These are phyloP conservation scores for Anolis sagrei DNA, from an alignment of 2,113 vertebrate genomes.

Conservation along the genomic window DNA sequence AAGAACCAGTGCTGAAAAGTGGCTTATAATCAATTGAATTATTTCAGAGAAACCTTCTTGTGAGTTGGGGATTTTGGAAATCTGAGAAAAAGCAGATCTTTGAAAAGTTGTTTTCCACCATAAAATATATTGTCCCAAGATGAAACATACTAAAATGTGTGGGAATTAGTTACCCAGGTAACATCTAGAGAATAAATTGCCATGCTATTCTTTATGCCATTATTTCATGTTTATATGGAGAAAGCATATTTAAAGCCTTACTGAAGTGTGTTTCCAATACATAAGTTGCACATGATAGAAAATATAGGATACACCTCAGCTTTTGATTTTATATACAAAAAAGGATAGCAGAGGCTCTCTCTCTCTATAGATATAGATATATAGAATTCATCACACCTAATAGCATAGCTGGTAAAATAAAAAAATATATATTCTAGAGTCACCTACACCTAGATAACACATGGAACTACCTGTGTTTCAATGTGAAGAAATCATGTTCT, in stretches of 20 bases:
- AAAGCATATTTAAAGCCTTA: constrained; percentile 27
- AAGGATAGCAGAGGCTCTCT: not conserved
- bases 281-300: constrained; percentile 37
- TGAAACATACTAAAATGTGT: constrained; percentile 63
- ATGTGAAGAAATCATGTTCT: not conserved
- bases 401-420: not conserved
- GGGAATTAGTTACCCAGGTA: constrained; percentile 75
- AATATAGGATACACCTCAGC: constrained; percentile 20
- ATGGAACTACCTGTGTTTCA: not conserved
- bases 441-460: constrained; percentile 21
- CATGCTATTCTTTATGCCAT: constrained; percentile 38
- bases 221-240: constrained; percentile 56
- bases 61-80: not conserved
- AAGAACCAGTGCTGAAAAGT: not conserved
- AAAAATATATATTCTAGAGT: constrained; percentile 5
- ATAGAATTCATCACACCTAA: not conserved
- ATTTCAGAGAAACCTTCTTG: not conserved
- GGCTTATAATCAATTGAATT: not conserved
- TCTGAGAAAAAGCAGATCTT: constrained; percentile 7
- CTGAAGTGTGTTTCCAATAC: constrained; percentile 17
- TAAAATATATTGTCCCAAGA: constrained; percentile 52
- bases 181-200: constrained; percentile 64
- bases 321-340: constrained; percentile 33
- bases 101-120: constrained; percentile 41
- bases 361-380: too few species aligned